Evolutionary conservation across 2,113 vertebrate species (phyloP).

Genomic region (Microcebus griseorufus): DNA sequence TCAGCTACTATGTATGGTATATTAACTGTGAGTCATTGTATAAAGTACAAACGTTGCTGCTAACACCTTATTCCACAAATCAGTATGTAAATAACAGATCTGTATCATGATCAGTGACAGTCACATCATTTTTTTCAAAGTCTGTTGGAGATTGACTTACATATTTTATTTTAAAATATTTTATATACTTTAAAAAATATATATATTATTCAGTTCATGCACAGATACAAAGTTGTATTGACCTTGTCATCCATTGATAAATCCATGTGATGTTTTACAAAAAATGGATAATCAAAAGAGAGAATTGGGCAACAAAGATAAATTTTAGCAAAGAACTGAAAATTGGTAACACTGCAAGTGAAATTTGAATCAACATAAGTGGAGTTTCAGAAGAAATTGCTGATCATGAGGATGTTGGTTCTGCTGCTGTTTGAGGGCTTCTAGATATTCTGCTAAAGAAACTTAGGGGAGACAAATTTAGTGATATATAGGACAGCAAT

Average conservation of each 20-base stretch:
- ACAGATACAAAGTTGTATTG: background rate
- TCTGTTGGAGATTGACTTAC: background rate
- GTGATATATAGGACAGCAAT: background rate
- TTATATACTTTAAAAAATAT: no score
- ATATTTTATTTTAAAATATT: no score
- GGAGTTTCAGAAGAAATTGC: background rate
- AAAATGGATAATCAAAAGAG: background rate
- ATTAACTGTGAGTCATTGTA: background rate
- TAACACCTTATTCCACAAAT: background rate
- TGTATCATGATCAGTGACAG: background rate
- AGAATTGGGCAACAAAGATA: background rate
- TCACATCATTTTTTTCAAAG: background rate
- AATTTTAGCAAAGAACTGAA: background rate
- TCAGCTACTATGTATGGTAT: background rate
- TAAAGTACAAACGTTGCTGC: background rate
- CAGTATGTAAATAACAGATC: background rate
- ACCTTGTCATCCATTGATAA: background rate
- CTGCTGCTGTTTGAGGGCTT: background rate
- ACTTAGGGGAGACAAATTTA: background rate
- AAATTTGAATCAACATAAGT: background rate
- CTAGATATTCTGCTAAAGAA: no score
- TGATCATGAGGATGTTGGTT: background rate
- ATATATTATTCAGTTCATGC: background rate
- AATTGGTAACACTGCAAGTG: background rate
- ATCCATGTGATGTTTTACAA: background rate